These are phyloP conservation scores for Heliangelus exortis DNA, from an alignment of 2,797 vertebrate species.

Conservation along the genomic window DNA sequence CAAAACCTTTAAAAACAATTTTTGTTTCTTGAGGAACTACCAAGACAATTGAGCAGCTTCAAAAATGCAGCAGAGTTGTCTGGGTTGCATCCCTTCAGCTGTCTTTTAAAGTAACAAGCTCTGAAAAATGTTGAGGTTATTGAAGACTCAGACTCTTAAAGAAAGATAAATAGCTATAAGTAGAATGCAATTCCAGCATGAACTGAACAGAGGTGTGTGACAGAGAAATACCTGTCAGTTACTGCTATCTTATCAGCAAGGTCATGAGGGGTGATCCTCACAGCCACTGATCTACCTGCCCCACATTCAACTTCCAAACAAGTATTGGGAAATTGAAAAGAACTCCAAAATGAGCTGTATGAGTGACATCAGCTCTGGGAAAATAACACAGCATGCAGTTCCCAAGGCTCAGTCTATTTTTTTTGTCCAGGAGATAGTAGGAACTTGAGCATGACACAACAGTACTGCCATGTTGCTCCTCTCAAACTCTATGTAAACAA, in stretches of 20 bases:
- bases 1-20: neutral
- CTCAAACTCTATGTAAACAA: neutral
- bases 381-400: neutral
- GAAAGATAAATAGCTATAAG: neutral
- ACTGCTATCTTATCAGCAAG: neutral
- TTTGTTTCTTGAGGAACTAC: neutral
- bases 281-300: neutral
- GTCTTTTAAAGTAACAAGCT: neutral
- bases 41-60: neutral
- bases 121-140: neutral
- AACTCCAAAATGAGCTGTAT: neutral
- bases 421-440: neutral
- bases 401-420: neutral
- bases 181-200: neutral
- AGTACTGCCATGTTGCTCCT: neutral
- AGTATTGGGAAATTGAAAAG: neutral
- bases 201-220: neutral
- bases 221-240: neutral
- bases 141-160: neutral
- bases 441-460: neutral
- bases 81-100: neutral
- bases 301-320: neutral
- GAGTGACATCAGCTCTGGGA: neutral
- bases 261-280: neutral
- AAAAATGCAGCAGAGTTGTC: neutral